Evolutionary conservation across 2,113 vertebrate species (phyloP).

Genomic region (Petaurus breviceps): DNA sequence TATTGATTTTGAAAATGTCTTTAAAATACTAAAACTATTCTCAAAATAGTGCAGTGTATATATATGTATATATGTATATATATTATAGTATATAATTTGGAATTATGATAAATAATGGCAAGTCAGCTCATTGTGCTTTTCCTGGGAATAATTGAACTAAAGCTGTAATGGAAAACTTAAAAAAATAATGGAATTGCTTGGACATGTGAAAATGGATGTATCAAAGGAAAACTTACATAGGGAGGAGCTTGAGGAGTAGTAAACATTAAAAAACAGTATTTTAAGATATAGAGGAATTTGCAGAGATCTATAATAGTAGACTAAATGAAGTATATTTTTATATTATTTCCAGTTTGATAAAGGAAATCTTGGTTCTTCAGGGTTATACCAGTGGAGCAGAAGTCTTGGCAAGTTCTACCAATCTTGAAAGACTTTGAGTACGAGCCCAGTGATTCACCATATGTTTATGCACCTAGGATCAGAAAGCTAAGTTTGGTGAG

Average conservation of each 20-base stretch:
- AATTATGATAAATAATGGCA: constrained; percentile 4
- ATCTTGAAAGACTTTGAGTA: not conserved
- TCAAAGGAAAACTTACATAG: constrained; percentile 22
- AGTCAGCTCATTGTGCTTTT: constrained; percentile 25
- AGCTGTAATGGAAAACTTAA: constrained; percentile 17
- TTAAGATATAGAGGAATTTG: not conserved
- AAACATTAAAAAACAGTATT: not conserved
- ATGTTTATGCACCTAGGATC: not conserved
- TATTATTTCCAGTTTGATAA: not conserved
- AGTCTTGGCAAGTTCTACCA: not conserved
- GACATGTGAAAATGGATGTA: constrained; percentile 17
- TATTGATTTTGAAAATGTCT: constrained; percentile 46
- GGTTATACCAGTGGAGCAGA: not conserved
- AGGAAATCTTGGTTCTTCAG: not conserved
- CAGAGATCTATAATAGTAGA: not conserved
- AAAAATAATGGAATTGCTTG: constrained; percentile 25
- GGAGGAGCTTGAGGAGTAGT: constrained; percentile 12
- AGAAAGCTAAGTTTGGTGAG: not conserved
- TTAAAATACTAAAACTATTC: constrained; percentile 19
- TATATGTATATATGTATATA: no score
- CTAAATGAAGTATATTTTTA: not conserved
- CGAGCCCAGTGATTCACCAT: not conserved
- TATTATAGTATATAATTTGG: no score
- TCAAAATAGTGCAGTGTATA: not conserved
- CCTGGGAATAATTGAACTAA: constrained; percentile 31